These are phyloP conservation scores for Tipula helvola DNA, from an alignment of 2,888 invertebrate genomes.

Conservation along the genomic window DNA sequence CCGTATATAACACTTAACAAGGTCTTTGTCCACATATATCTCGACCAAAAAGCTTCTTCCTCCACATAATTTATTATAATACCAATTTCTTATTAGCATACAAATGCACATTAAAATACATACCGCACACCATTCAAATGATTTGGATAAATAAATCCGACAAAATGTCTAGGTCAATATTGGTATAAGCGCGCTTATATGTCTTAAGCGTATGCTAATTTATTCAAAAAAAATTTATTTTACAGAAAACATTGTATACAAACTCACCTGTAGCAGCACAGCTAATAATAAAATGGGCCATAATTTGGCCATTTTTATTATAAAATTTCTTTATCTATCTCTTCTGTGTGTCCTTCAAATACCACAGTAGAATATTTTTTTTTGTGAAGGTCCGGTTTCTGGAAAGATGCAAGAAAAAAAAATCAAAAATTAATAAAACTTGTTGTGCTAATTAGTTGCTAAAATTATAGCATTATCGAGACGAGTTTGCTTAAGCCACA, in stretches of 20 bases:
- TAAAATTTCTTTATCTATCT: background rate
- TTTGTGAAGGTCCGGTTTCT: background rate
- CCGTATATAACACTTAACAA: background rate
- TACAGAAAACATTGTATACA: background rate
- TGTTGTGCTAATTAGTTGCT: background rate
- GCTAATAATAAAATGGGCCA: background rate
- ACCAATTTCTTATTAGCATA: background rate
- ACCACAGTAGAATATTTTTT: background rate
- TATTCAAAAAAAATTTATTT: background rate
- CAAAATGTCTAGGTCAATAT: background rate
- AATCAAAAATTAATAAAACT: background rate
- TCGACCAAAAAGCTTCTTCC: background rate
- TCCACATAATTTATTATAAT: no score
- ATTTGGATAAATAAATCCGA: background rate
- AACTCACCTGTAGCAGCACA: background rate
- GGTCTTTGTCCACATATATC: background rate
- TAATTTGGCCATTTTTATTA: background rate
- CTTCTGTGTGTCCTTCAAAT: background rate
- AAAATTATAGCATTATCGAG: background rate
- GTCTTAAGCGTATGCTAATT: background rate
- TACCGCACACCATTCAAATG: background rate
- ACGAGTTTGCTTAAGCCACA: background rate
- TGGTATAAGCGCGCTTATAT: background rate
- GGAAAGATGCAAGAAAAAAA: background rate
- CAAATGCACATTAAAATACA: no score